Evolutionary conservation across 1,140 invertebrate genomes (phyloP), one percentile per base, ranked within the genome.

Genomic region (Tachypleus tridentatus): DNA sequence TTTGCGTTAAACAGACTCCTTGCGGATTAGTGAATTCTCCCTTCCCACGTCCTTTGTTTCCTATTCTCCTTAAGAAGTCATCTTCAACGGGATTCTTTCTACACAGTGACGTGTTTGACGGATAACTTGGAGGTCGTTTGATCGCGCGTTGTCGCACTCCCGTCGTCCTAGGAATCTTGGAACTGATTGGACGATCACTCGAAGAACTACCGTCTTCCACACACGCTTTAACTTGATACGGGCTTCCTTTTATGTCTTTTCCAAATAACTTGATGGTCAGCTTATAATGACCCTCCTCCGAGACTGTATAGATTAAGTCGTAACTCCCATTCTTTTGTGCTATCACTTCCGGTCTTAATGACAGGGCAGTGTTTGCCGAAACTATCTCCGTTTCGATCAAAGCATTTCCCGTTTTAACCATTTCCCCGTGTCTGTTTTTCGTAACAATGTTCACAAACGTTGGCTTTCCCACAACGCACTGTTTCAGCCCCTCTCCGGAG

Each of bases 11-110:
- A 51, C 75, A 75, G 7, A 82, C 71, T 29, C 80, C 82, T 73
- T 83, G 82, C 47, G 82, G 81, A 73, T 83, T 83, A 8, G 77
- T 78, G 71, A 83, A 83, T 68, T 83, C 81, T 50, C 82, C 81
- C 63, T 78, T 76, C 61, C 77, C 78, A 50, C 81, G 71, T 61
- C 82, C 82, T 67, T 79, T 78, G 5, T 67, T 70, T 9, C 82
- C 82, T 51, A 82, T 75, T 64, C 74, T 74, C 8, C 76, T 61
- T n/a, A 78, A 67, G 29, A 79, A 70, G 64, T 79, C 80, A 71
- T 82, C 79, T 68, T 81, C 81, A 58, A 81, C 74, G 10, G 75
- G 71, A n/a, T 76, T 76, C 66, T 76, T 77, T 51, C 73, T 68
- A 9, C 77, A 70, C 66, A 78, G 76, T 10, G 77, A 79, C 10